Percentiles rank a stretch among this genome's conserved stretches.
Conservation (phyloP, 2,113 vertebrate genomes). For the Gymnogyps californianus region DNA sequence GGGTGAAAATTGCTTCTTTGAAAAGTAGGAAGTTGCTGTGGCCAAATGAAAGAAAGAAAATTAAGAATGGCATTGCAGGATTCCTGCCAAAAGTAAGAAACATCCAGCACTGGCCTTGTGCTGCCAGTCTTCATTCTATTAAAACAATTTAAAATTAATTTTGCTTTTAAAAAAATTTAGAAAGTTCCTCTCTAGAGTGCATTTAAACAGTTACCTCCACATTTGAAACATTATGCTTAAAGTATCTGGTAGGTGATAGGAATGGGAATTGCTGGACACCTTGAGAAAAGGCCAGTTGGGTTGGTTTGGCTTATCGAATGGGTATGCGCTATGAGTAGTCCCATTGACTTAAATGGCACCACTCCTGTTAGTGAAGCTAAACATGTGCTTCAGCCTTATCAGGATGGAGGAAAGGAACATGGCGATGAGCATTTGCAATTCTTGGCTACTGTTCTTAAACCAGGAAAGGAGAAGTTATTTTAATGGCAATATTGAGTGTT, state of each 20-base stretch:
- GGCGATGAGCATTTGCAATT: neutral
- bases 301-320: neutral
- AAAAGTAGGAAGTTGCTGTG: neutral
- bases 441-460: neutral
- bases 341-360: neutral
- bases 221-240: neutral
- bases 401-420: neutral
- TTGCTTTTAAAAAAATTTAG: neutral
- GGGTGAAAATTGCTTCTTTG: neutral
- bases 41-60: neutral
- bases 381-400: neutral
- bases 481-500: neutral
- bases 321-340: neutral
- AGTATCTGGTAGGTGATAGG: neutral
- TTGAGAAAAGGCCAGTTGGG: neutral
- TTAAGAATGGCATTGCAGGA: neutral
- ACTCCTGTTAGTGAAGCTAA: neutral
- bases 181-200: neutral
- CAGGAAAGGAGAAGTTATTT: neutral
- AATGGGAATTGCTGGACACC: neutral
- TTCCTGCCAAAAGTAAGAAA: neutral
- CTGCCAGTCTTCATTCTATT: neutral
- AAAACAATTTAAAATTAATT: neutral
- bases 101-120: neutral
- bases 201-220: neutral